Evolutionary conservation across 2,113 vertebrate genomes (phyloP).

Genomic region (Callionymus lyra): DNA sequence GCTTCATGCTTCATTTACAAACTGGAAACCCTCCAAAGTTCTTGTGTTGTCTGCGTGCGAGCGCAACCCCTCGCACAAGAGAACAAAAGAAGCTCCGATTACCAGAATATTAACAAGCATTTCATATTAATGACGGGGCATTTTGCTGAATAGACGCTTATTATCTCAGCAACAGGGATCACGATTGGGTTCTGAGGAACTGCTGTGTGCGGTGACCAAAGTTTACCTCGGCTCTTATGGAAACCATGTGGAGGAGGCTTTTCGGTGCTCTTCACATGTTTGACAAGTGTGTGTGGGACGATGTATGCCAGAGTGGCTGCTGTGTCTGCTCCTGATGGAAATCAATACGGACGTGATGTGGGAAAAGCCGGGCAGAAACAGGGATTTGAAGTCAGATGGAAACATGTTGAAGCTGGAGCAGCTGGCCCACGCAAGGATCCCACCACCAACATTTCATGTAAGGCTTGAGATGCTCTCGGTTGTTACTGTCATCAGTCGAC

Average conservation of each 20-base stretch:
- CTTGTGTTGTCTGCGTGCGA: slow-evolving; percentile 1
- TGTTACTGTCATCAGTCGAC: too few relatives aligned
- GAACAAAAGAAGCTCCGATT: slow-evolving; percentile 9
- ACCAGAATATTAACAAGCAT: slow-evolving; percentile 12
- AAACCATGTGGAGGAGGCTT: slow-evolving; percentile 51
- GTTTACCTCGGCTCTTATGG: slow-evolving; percentile 39
- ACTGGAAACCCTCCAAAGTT: slow-evolving; percentile 32
- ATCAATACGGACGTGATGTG: slow-evolving; percentile 32
- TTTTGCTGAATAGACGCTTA: slow-evolving; percentile 21
- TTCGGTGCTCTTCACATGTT: slow-evolving; percentile 56
- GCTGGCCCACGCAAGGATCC: too few relatives aligned
- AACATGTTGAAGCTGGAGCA: not conserved
- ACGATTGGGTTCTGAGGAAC: slow-evolving; percentile 4
- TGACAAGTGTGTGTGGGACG: slow-evolving; percentile 42
- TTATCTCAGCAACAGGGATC: slow-evolving; percentile 13
- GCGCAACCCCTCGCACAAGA: not conserved
- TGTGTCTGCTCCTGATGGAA: slow-evolving; percentile 39
- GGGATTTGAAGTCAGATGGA: slow-evolving; percentile 12
- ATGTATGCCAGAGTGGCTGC: slow-evolving; percentile 36
- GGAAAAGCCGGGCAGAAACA: slow-evolving; percentile 19
- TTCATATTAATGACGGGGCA: slow-evolving; percentile 16
- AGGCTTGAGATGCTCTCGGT: too few relatives aligned
- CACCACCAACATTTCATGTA: too few relatives aligned
- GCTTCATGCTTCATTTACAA: slow-evolving; percentile 32
- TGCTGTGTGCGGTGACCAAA: too few relatives aligned